A percentile compares a stretch with the other conserved stretches of the same genome.
phyloP scores from a whole-genome alignment of 2,888 invertebrate species.

The Heliconius erato region DNA sequence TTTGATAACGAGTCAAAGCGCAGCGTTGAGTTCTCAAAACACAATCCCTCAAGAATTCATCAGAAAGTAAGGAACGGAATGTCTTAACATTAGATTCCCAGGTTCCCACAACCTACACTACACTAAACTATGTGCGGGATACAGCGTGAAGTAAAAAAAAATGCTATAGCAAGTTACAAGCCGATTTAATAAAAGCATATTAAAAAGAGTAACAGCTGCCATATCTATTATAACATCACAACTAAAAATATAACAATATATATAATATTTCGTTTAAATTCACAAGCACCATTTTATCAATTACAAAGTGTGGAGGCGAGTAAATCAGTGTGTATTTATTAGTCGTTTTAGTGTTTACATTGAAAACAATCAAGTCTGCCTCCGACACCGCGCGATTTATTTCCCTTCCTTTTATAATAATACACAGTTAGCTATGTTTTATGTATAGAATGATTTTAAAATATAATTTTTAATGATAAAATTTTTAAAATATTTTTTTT shows the following conservation, averaged over 20 bases:
- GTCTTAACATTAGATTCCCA: background rate
- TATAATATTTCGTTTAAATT: background rate
- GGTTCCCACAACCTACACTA: background rate
- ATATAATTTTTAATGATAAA: background rate
- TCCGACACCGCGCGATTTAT: slow-evolving; percentile 74
- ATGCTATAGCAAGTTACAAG: no score
- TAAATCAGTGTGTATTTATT: slow-evolving; percentile 64
- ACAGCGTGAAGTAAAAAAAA: background rate
- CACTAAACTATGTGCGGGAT: no score
- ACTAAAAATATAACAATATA: background rate
- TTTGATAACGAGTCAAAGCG: no score
- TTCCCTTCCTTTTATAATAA: slow-evolving; percentile 78
- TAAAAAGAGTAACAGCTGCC: background rate
- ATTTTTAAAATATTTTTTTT: background rate
- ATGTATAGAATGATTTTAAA: slow-evolving; percentile 59
- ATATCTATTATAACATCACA: background rate
- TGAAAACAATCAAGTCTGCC: slow-evolving; percentile 79
- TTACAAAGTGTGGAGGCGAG: slow-evolving; percentile 45
- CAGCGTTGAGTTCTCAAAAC: no score
- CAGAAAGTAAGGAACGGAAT: no score
- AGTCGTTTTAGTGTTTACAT: slow-evolving; percentile 74
- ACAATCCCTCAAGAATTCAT: background rate
- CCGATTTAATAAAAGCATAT: background rate
- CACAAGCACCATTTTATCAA: slow-evolving; percentile 27
- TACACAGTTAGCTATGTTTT: slow-evolving; percentile 61